Evolutionary conservation across 2,113 vertebrate species (phyloP).

Genomic region (Xerus inauris): DNA sequence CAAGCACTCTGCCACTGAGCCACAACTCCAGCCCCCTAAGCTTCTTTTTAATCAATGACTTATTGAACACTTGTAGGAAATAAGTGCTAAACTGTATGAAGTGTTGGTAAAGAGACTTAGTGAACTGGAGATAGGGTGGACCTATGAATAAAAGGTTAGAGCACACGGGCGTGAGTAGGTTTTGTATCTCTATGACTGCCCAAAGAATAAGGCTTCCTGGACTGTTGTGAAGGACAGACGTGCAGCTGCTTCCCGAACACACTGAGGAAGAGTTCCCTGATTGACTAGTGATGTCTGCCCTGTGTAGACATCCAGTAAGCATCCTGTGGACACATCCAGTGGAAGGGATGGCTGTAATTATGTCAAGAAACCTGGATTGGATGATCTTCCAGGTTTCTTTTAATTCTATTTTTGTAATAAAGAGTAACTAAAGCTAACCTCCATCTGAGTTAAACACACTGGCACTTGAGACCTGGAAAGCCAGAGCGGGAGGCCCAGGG

Average conservation of each 20-base stretch:
- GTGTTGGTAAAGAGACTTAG: constrained; percentile 4
- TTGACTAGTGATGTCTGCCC: constrained; percentile 46
- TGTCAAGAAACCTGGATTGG: background rate
- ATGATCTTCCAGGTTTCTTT: background rate
- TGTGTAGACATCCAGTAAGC: too few species aligned
- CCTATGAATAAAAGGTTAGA: background rate
- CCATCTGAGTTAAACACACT: background rate
- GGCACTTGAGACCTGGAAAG: background rate
- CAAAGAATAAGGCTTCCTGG: background rate
- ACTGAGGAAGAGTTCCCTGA: background rate
- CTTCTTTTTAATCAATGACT: background rate
- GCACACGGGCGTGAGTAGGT: background rate
- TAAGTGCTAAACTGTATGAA: background rate
- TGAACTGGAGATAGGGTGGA: background rate
- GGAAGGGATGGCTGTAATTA: background rate
- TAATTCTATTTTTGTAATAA: background rate
- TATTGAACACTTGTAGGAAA: background rate
- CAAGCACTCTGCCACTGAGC: too few species aligned
- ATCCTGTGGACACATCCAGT: too few species aligned
- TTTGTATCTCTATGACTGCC: background rate
- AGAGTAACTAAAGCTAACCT: background rate
- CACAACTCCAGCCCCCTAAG: too few species aligned
- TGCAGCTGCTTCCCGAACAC: background rate
- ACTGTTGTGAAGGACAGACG: background rate
- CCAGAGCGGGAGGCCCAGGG: background rate